Evolutionary conservation across 1,140 invertebrate genomes (phyloP), one percentile per base, ranked within the genome.

Genomic region (Oryctes rhinoceros): DNA sequence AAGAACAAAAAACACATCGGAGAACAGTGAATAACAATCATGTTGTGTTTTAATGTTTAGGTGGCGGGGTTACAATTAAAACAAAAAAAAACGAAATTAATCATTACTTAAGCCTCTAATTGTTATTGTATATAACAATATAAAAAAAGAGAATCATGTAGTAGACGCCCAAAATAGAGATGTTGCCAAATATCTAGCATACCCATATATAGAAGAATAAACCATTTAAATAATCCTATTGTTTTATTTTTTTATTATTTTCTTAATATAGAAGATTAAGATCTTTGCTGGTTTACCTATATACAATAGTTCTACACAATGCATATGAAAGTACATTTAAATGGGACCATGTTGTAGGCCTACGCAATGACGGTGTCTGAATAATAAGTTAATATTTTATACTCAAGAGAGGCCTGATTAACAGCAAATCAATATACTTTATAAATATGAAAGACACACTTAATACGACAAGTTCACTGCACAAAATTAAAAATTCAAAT

Each of bases 151-250:
- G 6, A 24, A 67, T 67, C 49, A 53, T 67, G 65, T 67, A 67
- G 65, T 24, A 6, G 20, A 35, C 65, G 65, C 65, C 65, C 62
- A 24, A 24, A 67, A 67, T 67, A 67, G 65, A 67, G 65, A 67
- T 67, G 65, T 67, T 67, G 65, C 65, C 65, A 67, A 67, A 67
- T 67, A 67, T 67, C 18, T 67, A 67, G 65, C 65, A 35, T 67
- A 67, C 18, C 30, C 18, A 67, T 67, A 24, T 30, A 24, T 9
- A 24, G 65, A 24, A 30, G 24, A 67, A 67, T 67, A 67, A 67
- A 67, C 7, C 65, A 67, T 67, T 67, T 67, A 67, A 67, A 67
- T 67, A 67, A 67, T 9, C 7, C 18, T 15, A 53, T 67, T 67
- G 30, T 67, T 67, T 67, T 24, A 35, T 67, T 67, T 67, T 0